phyloP scores from a whole-genome alignment of 2,113 vertebrate genomes.

The Delphinapterus leucas region DNA sequence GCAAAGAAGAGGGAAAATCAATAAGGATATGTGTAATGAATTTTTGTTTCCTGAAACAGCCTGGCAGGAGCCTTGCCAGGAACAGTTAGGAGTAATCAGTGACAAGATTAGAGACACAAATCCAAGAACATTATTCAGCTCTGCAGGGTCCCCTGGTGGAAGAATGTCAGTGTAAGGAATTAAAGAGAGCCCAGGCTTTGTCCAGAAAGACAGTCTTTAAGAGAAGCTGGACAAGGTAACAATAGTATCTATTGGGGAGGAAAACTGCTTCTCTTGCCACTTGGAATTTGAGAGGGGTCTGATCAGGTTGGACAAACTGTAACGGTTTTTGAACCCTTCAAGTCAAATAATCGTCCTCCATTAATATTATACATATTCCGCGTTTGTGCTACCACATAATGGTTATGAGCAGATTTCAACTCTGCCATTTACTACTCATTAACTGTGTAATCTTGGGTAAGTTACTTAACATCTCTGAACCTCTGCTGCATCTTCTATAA shows the following conservation, averaged over 20 bases:
- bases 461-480: background rate
- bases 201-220: background rate
- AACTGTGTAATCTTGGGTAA: background rate
- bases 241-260: background rate
- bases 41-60: conserved; percentile 78
- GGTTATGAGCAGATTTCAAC: background rate
- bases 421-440: background rate
- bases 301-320: background rate
- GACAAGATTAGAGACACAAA: conserved; percentile 66
- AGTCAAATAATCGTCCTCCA: background rate
- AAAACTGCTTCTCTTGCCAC: background rate
- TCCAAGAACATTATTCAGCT: conserved; percentile 44
- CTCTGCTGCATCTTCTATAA: background rate
- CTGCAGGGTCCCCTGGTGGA: background rate
- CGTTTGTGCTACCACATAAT: background rate
- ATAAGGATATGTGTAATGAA: conserved; percentile 73
- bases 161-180: background rate
- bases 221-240: background rate
- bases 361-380: background rate
- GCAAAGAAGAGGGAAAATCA: conserved; percentile 72
- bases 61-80: conserved; percentile 72
- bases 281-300: background rate
- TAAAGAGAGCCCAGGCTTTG: background rate
- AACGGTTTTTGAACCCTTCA: background rate
- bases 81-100: conserved; percentile 67